Evolutionary conservation across 1,140 invertebrate genomes (phyloP), one percentile per base, ranked within the genome.

Genomic region (Rhagoletis pomonella): DNA sequence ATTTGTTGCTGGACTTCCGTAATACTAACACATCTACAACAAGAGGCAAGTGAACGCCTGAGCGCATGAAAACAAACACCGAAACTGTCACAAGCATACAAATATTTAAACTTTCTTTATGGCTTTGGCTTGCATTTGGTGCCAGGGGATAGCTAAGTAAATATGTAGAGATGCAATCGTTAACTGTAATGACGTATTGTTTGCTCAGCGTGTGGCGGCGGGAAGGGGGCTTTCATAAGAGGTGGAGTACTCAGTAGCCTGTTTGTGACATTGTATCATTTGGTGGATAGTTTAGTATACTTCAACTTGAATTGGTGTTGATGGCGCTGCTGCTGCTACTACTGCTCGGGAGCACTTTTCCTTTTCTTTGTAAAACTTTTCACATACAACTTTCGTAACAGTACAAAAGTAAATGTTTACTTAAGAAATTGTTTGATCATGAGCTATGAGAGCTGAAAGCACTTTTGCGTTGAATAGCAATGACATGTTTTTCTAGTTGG

Each of bases 141-240:
- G 67, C 9, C 5, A 50, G 14, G 9, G 39, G 69, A n/a, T 4
- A 81, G 47, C 5, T 55, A 81, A 58, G 73, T 81, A 81, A 81
- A 81, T 58, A 81, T 81, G 73, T 81, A 12, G 17, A 42, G 73
- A 47, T 81, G 73, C 73, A 81, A 81, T 81, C 73, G 73, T 55
- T 81, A 81, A 81, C 73, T 14, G 73, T 81, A 81, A 81, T 81
- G 73, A 81, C 73, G 73, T 81, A 81, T 81, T 81, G 73, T 81
- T 81, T 81, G 73, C 29, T 55, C 47, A 10, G 50, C 5, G 5
- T 19, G 9, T 81, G 47, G 47, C 14, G 44, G 44, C 7, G 44
- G 29, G 29, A 29, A 29, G 29, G 29, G 29, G 29, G 29, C 29
- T 29, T 29, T 29, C 29, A 29, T 10, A 55, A 0, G 50, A 55